Conservation (phyloP, 92 coral and sea anemone genomes). For the Epizoanthus scotinus region DNA sequence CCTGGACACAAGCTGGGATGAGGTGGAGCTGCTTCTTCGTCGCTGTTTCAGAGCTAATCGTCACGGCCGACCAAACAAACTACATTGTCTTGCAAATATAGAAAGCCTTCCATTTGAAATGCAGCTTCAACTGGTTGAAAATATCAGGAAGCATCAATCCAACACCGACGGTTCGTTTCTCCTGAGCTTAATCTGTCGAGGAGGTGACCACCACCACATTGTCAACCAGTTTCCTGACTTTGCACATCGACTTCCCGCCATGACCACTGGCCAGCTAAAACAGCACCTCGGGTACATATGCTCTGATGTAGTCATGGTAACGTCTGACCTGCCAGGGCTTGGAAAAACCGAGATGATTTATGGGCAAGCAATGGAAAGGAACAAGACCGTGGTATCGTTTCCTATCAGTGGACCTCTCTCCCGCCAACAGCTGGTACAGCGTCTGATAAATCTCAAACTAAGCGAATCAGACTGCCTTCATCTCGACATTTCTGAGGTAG, state of each 20-base stretch:
- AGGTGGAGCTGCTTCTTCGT: conserved; percentile 56
- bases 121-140: conserved; percentile 68
- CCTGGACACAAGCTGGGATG: conserved; percentile 69
- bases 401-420: not conserved
- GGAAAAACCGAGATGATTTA: not conserved
- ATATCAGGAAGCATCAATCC: conserved; percentile 48
- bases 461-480: not conserved
- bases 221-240: conserved; percentile 66
- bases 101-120: conserved; percentile 65
- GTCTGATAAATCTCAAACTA: not conserved
- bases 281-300: not conserved
- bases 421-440: not conserved
- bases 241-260: conserved; percentile 46
- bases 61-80: conserved; percentile 11
- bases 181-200: conserved; percentile 74
- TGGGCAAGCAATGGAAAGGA: not conserved
- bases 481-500: not conserved
- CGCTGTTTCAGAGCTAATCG: conserved; percentile 48
- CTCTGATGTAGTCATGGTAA: not conserved
- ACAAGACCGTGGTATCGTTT: not conserved
- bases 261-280: conserved; percentile 61
- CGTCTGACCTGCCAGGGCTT: not conserved
- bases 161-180: conserved; percentile 30
- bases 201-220: conserved; percentile 74
- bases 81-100: conserved; percentile 71